phyloP scores from a whole-genome alignment of 92 coral and sea anemone species.

The Umimayanthus kanabou region DNA sequence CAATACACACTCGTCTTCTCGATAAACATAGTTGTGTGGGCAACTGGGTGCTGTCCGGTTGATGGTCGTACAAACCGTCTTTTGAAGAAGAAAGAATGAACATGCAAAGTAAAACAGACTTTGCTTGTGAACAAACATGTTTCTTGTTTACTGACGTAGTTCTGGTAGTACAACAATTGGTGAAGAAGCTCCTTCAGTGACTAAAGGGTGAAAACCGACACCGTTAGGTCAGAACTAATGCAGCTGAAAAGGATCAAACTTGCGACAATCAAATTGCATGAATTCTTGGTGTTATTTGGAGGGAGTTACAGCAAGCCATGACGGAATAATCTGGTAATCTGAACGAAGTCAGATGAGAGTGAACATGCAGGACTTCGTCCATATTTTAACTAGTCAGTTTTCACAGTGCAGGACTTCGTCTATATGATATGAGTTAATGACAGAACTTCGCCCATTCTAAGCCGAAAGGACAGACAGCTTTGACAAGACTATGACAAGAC shows the following conservation, averaged over 20 bases:
- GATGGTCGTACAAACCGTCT: neutral
- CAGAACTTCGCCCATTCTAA: neutral
- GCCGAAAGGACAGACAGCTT: neutral
- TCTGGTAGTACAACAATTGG: neutral
- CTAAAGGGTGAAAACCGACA: neutral
- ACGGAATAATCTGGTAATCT: neutral
- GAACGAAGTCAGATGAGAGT: neutral
- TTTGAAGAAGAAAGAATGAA: neutral
- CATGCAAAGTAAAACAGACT: neutral
- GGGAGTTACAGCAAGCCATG: neutral
- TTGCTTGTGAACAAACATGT: neutral
- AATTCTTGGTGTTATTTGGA: neutral
- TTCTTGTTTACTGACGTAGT: neutral
- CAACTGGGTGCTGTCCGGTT: conserved; percentile 12
- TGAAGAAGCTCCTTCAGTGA: neutral
- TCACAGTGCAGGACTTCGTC: no score
- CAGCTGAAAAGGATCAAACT: neutral
- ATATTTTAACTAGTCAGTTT: no score
- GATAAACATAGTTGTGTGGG: neutral
- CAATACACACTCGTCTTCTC: neutral
- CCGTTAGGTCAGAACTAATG: neutral
- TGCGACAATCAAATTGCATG: neutral
- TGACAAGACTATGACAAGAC: neutral
- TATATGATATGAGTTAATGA: neutral
- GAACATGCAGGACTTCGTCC: no score